These are phyloP conservation scores for Zaprionus lachaisei DNA, from an alignment of 1,140 invertebrate species.

Conservation along the genomic window DNA sequence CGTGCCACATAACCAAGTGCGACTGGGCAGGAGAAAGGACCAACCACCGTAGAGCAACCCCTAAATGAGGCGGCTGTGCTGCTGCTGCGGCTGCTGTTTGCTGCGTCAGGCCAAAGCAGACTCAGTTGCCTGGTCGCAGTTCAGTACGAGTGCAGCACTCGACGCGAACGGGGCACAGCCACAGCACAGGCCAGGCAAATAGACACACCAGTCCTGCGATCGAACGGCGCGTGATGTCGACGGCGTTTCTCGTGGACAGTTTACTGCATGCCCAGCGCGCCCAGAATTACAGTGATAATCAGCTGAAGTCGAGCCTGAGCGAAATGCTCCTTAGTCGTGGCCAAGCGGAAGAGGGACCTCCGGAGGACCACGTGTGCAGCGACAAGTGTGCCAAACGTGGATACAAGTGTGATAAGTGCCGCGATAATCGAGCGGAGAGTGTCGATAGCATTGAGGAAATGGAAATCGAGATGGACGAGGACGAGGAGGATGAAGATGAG, in stretches of 20 bases:
- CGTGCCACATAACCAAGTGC: slow-evolving; percentile 62
- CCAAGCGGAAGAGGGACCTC: slow-evolving; percentile 21
- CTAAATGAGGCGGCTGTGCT: slow-evolving; percentile 43
- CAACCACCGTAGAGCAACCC: slow-evolving; percentile 84
- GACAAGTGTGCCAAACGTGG: slow-evolving; percentile 69
- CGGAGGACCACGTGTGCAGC: slow-evolving; percentile 41
- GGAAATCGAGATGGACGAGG: slow-evolving; percentile 72
- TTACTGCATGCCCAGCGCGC: slow-evolving; percentile 75
- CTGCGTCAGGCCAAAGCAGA: slow-evolving; percentile 32
- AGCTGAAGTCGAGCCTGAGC: slow-evolving; percentile 69
- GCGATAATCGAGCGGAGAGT: slow-evolving; percentile 67
- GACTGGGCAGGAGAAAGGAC: slow-evolving; percentile 81
- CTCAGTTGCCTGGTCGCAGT: slow-evolving; percentile 18
- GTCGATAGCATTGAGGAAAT: slow-evolving; percentile 74
- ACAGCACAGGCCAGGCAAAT: slow-evolving; percentile 31
- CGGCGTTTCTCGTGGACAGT: slow-evolving; percentile 79
- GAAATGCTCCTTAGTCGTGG: slow-evolving; percentile 69
- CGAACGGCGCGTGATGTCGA: slow-evolving; percentile 68
- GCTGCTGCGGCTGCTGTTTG: slow-evolving; percentile 36
- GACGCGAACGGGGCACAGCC: slow-evolving; percentile 65
- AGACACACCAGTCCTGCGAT: slow-evolving; percentile 22
- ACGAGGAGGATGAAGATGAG: slow-evolving; percentile 69
- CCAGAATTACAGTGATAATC: slow-evolving; percentile 71
- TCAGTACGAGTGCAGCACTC: slow-evolving; percentile 78
- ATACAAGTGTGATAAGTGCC: slow-evolving; percentile 84